Percentiles rank a stretch among this genome's conserved stretches.
These are phyloP conservation scores for Haemorhous mexicanus DNA, from an alignment of 2,113 vertebrate genomes.

Conservation along the genomic window DNA sequence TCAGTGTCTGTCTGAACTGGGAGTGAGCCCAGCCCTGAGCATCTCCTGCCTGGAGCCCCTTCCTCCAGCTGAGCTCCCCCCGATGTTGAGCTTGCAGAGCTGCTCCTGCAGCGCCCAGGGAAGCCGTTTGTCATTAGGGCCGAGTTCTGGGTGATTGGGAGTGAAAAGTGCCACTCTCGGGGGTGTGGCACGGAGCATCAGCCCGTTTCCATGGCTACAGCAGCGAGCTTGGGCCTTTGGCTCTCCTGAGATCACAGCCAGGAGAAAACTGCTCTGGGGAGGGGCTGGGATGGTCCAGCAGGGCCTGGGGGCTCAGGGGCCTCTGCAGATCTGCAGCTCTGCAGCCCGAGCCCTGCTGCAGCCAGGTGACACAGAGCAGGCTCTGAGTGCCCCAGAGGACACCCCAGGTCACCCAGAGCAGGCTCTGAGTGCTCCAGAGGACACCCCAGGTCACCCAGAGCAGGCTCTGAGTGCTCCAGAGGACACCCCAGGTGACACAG, in stretches of 20 bases:
- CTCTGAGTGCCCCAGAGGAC: no score
- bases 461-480: no score
- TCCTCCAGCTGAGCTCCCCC: not conserved
- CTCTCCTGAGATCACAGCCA: not conserved
- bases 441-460: no score
- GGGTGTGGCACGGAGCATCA: not conserved
- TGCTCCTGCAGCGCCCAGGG: not conserved
- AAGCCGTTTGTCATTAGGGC: not conserved
- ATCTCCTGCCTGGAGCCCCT: not conserved
- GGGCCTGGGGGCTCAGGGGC: not conserved
- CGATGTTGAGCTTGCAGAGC: not conserved
- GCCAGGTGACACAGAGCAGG: no score
- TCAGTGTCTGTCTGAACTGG: not conserved
- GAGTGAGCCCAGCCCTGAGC: not conserved
- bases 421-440: no score
- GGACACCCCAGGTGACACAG: no score
- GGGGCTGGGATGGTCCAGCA: not conserved
- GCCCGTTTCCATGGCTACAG: not conserved
- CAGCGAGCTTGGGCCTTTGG: not conserved
- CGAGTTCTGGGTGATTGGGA: not conserved
- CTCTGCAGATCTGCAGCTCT: no score
- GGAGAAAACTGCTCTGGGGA: not conserved
- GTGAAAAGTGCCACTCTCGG: rapidly evolving
- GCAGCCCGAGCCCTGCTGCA: no score
- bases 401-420: no score